These are phyloP conservation scores for Onychostruthus taczanowskii DNA, from an alignment of 2,113 vertebrate genomes.

Conservation along the genomic window DNA sequence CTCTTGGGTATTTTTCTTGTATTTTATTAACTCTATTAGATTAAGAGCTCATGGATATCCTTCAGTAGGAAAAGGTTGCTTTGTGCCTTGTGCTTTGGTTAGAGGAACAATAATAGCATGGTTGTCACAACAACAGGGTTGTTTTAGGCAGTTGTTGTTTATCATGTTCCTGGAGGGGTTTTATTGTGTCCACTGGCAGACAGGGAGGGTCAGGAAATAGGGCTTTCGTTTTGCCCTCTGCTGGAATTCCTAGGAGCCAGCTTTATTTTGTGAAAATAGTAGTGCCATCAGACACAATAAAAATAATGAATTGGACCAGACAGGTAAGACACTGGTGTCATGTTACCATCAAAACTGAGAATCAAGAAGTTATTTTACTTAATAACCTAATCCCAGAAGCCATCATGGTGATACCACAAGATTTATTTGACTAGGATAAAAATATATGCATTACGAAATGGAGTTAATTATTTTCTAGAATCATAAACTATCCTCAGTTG, in stretches of 20 bases:
- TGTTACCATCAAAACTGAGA: not conserved
- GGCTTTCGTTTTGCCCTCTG: rapidly evolving
- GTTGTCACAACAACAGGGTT: rapidly evolving
- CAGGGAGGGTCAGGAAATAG: not conserved
- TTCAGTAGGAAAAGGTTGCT: not conserved
- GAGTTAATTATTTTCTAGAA: not conserved
- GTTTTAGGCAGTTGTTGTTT: not conserved
- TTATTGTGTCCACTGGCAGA: not conserved
- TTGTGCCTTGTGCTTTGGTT: not conserved
- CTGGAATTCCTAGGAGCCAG: not conserved
- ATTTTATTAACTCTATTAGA: not conserved
- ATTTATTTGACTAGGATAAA: not conserved
- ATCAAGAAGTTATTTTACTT: not conserved
- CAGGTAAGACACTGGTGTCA: not conserved
- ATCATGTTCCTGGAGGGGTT: not conserved
- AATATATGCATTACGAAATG: rapidly evolving
- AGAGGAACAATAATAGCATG: rapidly evolving
- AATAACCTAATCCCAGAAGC: not conserved
- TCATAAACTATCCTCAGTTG: not conserved
- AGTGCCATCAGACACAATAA: not conserved
- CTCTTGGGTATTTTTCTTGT: not conserved
- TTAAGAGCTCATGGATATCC: not conserved
- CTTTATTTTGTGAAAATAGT: not conserved
- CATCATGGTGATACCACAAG: rapidly evolving
- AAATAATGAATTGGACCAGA: not conserved